Conservation (phyloP, 2,797 vertebrate species). For the Schizothorax lantsangensis region DNA sequence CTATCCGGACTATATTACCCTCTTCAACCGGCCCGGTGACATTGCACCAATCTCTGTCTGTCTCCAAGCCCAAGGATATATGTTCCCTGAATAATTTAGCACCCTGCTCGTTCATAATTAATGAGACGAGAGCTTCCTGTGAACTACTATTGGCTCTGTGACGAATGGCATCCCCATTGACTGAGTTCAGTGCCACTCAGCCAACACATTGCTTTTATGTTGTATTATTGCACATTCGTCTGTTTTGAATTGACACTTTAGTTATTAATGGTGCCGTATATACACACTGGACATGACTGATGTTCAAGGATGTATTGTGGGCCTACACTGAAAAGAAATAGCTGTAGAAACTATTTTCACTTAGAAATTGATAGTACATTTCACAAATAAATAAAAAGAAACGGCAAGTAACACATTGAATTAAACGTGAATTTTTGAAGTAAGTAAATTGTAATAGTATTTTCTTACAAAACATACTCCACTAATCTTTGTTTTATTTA, state of each 20-base stretch:
- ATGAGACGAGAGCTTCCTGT: slow-evolving; percentile 75
- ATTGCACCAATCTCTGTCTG: slow-evolving; percentile 69
- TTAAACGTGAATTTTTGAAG: not conserved
- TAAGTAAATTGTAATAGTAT: no score
- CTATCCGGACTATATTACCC: slow-evolving; percentile 3
- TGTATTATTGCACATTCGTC: slow-evolving; percentile 18
- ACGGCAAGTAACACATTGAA: not conserved
- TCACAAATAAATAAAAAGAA: not conserved
- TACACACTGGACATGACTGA: not conserved
- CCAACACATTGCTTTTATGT: slow-evolving; percentile 15
- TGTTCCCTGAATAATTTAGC: slow-evolving; percentile 82
- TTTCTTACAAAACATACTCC: not conserved
- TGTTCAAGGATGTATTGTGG: slow-evolving; percentile 8
- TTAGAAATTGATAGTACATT: not conserved
- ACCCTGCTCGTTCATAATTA: slow-evolving; percentile 80
- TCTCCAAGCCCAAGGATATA: slow-evolving; percentile 73
- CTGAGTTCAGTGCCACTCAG: slow-evolving; percentile 43
- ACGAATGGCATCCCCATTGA: slow-evolving; percentile 46
- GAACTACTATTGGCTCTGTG: slow-evolving; percentile 73
- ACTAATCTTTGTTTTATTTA: not conserved
- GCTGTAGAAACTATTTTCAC: not conserved
- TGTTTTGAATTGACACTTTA: not conserved
- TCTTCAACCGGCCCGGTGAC: slow-evolving; percentile 37
- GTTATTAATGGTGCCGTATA: not conserved
- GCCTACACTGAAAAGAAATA: not conserved